Conservation (phyloP, 2,797 vertebrate species). For the Dicrostonyx torquatus region DNA sequence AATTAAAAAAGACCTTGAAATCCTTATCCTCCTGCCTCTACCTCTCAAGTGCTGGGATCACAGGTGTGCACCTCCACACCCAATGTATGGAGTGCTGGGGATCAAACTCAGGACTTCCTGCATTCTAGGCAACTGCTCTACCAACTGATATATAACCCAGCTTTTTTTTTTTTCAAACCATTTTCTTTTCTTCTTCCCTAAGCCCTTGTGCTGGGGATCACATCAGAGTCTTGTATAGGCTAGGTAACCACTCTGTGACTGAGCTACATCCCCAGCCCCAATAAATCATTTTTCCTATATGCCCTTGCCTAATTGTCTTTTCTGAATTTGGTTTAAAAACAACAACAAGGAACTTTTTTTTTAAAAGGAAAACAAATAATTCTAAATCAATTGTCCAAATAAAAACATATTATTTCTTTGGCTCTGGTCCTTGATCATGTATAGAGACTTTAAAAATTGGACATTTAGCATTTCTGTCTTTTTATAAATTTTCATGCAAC, state of each 20-base stretch:
- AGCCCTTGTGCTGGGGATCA: not conserved
- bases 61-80: not conserved
- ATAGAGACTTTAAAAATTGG: slow-evolving; percentile 32
- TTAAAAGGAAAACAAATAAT: slow-evolving; percentile 29
- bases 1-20: not conserved
- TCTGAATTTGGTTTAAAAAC: slow-evolving; percentile 53
- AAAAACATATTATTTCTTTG: not conserved
- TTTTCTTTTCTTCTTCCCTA: not conserved
- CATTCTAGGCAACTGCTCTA: not conserved
- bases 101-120: not conserved
- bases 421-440: not conserved
- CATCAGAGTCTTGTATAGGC: not conserved
- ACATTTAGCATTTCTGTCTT: slow-evolving; percentile 17
- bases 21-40: not conserved
- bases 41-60: not conserved
- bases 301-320: not conserved
- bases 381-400: slow-evolving; percentile 22
- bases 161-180: not conserved
- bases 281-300: slow-evolving; percentile 16
- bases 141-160: not conserved
- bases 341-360: not conserved
- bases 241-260: not conserved
- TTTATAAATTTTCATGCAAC: not conserved
- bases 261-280: not conserved
- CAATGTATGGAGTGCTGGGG: not conserved